Percentiles rank a stretch among this genome's conserved stretches.
phyloP scores from a whole-genome alignment of 2,888 invertebrate genomes.

The Chrysomela aeneicollis region DNA sequence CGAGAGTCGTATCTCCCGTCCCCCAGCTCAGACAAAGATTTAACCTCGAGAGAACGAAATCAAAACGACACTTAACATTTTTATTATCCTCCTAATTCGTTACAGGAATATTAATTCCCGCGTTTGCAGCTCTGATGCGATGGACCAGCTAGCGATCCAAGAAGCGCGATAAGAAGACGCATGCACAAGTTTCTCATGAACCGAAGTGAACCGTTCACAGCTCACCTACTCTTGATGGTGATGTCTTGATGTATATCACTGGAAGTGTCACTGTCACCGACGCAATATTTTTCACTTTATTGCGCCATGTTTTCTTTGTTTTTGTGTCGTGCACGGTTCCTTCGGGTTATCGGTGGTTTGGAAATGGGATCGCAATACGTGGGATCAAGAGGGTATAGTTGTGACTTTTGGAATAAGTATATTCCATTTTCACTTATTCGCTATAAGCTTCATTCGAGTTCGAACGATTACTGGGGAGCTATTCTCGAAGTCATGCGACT shows the following conservation, averaged over 20 bases:
- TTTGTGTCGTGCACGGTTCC: conserved; percentile 19
- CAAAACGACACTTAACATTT: conserved; percentile 33
- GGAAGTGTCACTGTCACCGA: conserved; percentile 46
- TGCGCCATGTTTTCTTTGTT: conserved; percentile 32
- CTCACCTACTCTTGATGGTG: conserved; percentile 51
- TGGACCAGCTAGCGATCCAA: conserved; percentile 53
- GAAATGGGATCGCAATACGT: too few species aligned
- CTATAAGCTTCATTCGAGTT: too few species aligned
- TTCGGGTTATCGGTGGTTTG: conserved; percentile 6
- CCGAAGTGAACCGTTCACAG: conserved; percentile 54
- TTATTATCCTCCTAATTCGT: conserved; percentile 47
- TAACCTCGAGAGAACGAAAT: conserved; percentile 22
- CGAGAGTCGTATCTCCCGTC: background rate
- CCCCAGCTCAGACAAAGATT: conserved; percentile 6
- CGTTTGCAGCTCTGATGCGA: conserved; percentile 48
- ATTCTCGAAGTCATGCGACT: too few species aligned
- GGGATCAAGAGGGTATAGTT: too few species aligned
- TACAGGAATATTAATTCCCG: conserved; percentile 56
- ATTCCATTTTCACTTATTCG: too few species aligned
- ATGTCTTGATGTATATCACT: conserved; percentile 53
- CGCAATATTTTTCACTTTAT: conserved; percentile 44
- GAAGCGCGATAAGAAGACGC: conserved; percentile 51
- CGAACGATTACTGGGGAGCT: too few species aligned
- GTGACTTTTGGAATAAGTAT: too few species aligned
- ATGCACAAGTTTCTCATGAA: conserved; percentile 55